Evolutionary conservation across 2,888 invertebrate genomes (phyloP).

Genomic region (Yponomeuta cagnagella): DNA sequence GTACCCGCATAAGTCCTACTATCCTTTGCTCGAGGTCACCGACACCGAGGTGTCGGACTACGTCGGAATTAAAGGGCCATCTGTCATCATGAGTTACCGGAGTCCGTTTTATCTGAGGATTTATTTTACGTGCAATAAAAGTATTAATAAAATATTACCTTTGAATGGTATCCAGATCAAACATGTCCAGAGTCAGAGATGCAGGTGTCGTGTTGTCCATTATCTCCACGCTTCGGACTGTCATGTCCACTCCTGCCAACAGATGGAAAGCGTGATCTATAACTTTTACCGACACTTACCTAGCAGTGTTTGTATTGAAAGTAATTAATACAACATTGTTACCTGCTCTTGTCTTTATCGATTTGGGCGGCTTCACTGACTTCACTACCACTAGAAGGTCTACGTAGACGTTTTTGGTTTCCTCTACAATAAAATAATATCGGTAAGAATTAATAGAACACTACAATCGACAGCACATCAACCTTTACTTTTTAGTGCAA

Average conservation of each 20-base stretch:
- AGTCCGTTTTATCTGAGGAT: too few relatives aligned
- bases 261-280: background rate
- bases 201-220: conserved; percentile 79
- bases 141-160: conserved; percentile 43
- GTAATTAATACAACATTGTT: conserved; percentile 14
- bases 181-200: conserved; percentile 76
- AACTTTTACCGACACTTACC: too few relatives aligned
- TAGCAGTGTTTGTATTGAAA: background rate
- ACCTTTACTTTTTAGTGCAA: too few relatives aligned
- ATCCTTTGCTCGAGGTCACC: too few relatives aligned
- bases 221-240: conserved; percentile 80
- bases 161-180: conserved; percentile 82
- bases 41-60: too few relatives aligned
- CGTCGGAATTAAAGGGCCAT: too few relatives aligned
- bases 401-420: conserved; percentile 64
- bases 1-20: too few relatives aligned
- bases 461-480: background rate
- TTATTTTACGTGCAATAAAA: too few relatives aligned
- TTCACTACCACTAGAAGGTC: conserved; percentile 83
- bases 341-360: conserved; percentile 78
- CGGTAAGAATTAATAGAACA: background rate
- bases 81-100: too few relatives aligned
- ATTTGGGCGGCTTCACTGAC: conserved; percentile 76
- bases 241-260: conserved; percentile 59
- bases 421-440: conserved; percentile 39